Evolutionary conservation across 2,888 invertebrate genomes (phyloP), one percentile per base, ranked within the genome.

Genomic region (Cosmopolites sordidus): DNA sequence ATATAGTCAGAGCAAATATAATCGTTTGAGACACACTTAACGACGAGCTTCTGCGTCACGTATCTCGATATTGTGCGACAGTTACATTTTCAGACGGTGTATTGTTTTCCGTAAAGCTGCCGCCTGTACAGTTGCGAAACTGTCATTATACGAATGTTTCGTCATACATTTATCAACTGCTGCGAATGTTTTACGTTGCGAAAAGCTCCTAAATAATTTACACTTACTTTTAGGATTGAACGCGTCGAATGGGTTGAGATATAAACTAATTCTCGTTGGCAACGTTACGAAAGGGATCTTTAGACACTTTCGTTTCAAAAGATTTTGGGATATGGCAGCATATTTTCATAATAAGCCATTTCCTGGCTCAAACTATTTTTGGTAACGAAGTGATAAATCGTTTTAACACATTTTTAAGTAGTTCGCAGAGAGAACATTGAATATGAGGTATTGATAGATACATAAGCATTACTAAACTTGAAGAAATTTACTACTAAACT

Each of bases 81-180:
- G 48, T 52, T 39, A 43, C 16, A 33, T 30, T 46, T 43, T 51
- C 43, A 43, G 48, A 37, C 48, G 41, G n/a, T 17, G 47, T 52
- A 52, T 48, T 52, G 52, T 52, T 43, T 48, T 39, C 43, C 40
- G 46, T 30, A 27, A 48, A 16, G 16, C 45, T 12, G 37, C 37
- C 51, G 14, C 14, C 41, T 42, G 46, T 46, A 40, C 42, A 16
- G 33, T 39, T 39, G 17, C 42, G 37, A 48, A 48, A 43, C 47
- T 43, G 47, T 52, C 47, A 52, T 52, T 51, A 45, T 47, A 47
- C 43, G 43, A 52, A 48, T 48, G 52, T 42, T 52, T 47, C 29
- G 48, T 47, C 52, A 48, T 43, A 30, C 48, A 52, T 52, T 43
- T 39, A 52, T 52, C 48, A 48, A 47, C 16, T 39, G 38, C 43